Conservation (phyloP, 2,113 vertebrate species). For the Dascyllus trimaculatus region DNA sequence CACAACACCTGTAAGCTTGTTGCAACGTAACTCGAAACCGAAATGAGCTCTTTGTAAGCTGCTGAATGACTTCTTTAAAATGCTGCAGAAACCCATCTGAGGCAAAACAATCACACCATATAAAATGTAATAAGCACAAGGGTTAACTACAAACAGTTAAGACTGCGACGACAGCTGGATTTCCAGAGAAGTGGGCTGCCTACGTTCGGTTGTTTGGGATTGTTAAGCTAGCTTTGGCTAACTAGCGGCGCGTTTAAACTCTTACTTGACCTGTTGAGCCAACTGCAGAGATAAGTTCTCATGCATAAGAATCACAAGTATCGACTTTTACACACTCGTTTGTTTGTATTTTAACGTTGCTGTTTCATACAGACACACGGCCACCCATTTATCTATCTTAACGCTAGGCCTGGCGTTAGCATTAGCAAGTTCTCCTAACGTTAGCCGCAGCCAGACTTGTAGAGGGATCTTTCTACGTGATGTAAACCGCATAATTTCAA, state of each 20-base stretch:
- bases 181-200: too few relatives aligned
- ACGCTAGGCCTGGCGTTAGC: slow-evolving; percentile 58
- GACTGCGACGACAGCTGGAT: background rate
- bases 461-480: background rate
- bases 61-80: too few relatives aligned
- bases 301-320: background rate
- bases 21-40: too few relatives aligned
- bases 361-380: background rate
- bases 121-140: background rate
- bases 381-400: background rate
- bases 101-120: background rate
- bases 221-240: slow-evolving; percentile 20
- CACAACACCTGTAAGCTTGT: too few relatives aligned
- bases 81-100: too few relatives aligned
- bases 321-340: too few relatives aligned
- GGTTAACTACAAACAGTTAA: background rate
- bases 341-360: fast-evolving
- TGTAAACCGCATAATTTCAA: background rate
- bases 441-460: slow-evolving; percentile 4
- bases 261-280: background rate
- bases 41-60: too few relatives aligned
- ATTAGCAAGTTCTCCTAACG: slow-evolving; percentile 50
- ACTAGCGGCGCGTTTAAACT: background rate
- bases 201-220: background rate
- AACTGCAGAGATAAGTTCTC: background rate